Evolutionary conservation across 2,888 invertebrate genomes (phyloP).

Genomic region (Drosophila formosana): DNA sequence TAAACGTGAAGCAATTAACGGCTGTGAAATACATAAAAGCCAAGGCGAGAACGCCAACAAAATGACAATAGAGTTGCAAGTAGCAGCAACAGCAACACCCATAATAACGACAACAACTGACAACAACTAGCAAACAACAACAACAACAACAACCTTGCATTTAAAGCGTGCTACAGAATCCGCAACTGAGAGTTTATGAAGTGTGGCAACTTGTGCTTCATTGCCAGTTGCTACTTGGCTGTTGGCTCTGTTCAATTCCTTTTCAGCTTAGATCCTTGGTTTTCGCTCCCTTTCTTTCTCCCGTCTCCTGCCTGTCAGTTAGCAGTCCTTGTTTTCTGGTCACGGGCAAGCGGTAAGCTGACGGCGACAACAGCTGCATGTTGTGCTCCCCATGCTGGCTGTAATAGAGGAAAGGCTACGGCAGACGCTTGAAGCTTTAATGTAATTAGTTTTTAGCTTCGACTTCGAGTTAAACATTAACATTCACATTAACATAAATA

Average conservation of each 20-base stretch:
- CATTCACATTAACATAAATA: conserved; percentile 30
- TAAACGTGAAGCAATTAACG: conserved; percentile 76
- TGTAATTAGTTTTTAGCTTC: conserved; percentile 29
- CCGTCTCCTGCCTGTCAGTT: conserved; percentile 1
- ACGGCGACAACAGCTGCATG: conserved; percentile 22
- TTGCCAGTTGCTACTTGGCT: neutral
- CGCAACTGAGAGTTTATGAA: conserved; percentile 37
- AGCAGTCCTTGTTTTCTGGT: conserved; percentile 4
- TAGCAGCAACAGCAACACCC: conserved; percentile 29
- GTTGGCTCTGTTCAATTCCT: neutral
- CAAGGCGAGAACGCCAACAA: conserved; percentile 28
- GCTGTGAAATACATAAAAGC: conserved; percentile 50
- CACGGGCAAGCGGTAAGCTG: conserved; percentile 16
- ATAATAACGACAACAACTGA: conserved; percentile 11
- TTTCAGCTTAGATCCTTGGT: conserved; percentile 9
- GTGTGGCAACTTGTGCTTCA: conserved; percentile 38
- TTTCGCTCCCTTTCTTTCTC: neutral
- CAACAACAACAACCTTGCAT: conserved; percentile 26
- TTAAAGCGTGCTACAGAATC: conserved; percentile 34
- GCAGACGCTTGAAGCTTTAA: conserved; percentile 21
- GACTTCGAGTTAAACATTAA: conserved; percentile 22
- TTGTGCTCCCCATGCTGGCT: neutral
- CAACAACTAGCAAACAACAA: conserved; percentile 21
- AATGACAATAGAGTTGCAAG: conserved; percentile 50
- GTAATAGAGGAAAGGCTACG: neutral